phyloP scores from a whole-genome alignment of 2,797 vertebrate genomes.

The Numenius phaeopus region DNA sequence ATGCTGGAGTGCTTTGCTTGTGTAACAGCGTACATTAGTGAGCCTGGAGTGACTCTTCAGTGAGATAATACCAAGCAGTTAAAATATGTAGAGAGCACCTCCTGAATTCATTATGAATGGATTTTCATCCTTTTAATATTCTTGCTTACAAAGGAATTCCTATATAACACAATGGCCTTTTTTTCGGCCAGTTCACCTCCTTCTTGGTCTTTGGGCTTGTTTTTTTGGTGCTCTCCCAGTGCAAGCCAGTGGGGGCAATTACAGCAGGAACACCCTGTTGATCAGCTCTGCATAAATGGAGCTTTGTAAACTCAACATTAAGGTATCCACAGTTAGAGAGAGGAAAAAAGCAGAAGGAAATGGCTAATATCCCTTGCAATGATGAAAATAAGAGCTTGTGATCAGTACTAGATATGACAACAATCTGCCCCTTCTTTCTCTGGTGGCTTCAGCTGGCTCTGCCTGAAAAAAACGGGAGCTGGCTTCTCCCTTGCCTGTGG shows the following conservation, averaged over 20 bases:
- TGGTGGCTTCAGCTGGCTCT: background rate
- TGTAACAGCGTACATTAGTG: background rate
- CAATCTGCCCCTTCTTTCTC: background rate
- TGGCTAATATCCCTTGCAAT: background rate
- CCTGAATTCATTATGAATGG: conserved; percentile 4
- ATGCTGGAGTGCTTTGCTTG: conserved; percentile 32
- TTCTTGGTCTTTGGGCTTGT: background rate
- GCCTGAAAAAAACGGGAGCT: background rate
- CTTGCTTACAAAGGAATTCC: conserved; percentile 25
- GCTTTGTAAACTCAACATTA: background rate
- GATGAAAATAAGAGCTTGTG: background rate
- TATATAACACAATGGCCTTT: background rate
- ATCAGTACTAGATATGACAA: background rate
- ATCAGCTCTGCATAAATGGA: background rate
- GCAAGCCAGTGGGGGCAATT: background rate
- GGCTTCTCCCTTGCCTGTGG: background rate
- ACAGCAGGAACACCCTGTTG: background rate
- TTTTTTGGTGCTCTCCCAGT: background rate
- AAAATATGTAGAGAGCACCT: background rate
- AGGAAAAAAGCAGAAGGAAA: background rate
- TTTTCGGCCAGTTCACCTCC: background rate
- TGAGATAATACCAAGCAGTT: background rate
- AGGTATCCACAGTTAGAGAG: background rate
- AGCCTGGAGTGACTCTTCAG: conserved; percentile 11
- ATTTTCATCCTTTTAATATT: conserved; percentile 35